Evolutionary conservation across 92 coral and sea anemone species (phyloP), one percentile per base, ranked within the genome.

Genomic region (Bergia sp.): DNA sequence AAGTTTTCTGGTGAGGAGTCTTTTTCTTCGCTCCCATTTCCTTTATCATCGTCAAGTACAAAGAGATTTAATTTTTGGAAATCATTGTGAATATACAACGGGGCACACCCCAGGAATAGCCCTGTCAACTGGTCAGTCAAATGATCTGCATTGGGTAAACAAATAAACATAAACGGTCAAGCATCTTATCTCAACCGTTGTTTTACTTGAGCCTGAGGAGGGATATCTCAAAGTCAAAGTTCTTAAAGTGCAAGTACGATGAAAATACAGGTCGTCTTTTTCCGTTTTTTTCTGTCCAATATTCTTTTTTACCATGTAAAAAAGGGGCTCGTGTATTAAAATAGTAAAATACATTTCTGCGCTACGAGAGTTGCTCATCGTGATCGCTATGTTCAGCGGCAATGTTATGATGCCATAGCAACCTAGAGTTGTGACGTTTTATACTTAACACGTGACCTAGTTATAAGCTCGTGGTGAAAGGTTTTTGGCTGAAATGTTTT

Each of bases 261-360:
- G 74, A 67, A n/a, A 67, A 67, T 67, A 67, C 74, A 67, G 74
- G 74, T 67, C 74, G 74, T 67, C 74, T 67, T 67, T 67, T 67
- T 67, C n/a, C 74, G 36, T 67, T 67, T 67, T 67, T 67, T 67
- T 67, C 74, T 67, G 74, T 67, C 74, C 74, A 67, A 67, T 67
- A 67, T 67, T 67, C 74, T 67, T n/a, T n/a, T n/a, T n/a, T n/a
- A n/a, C n/a, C n/a, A n/a, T n/a, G n/a, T n/a, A n/a, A n/a, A n/a
- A n/a, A n/a, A n/a, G n/a, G n/a, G n/a, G n/a, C n/a, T n/a, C n/a
- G n/a, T n/a, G n/a, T n/a, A n/a, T n/a, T n/a, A n/a, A n/a, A n/a
- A n/a, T n/a, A n/a, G n/a, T n/a, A n/a, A n/a, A n/a, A n/a, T n/a
- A n/a, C n/a, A n/a, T n/a, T n/a, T n/a, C n/a, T n/a, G n/a, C n/a